Base-by-base conservation (phyloP, 2,113 vertebrate species). In the Peucedramus taeniatus region DNA sequence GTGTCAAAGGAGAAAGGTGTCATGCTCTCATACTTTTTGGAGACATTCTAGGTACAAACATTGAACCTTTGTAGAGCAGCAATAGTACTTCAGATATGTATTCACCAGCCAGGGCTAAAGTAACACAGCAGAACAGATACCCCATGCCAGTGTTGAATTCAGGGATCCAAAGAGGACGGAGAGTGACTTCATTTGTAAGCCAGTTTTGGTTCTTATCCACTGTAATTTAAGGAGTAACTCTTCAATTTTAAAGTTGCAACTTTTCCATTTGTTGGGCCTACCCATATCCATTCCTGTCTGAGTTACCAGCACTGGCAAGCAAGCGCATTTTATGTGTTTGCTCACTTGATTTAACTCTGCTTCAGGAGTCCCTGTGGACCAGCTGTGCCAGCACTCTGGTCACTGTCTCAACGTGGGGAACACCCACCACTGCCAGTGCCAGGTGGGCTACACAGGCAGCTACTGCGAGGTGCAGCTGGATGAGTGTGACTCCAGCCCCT, bases 401-500 rank as follows among this genome's bases (percentile, higher is more conserved):
- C 71, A 60, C 28, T 99, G 99, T 78, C 79, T 97, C 54, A 97
- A 98, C 11, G 97, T 97, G 26, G 98, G 98, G 11, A 98, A 98
- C 68, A 98, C 98, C 0, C 99, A 99, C 92, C 96, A 86, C 89
- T 99, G 99, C 87, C 96, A 97, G 74, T 99, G 99, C 92, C 98
- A 98, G 49, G 93, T 95, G 49, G 99, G 99, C 45, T 99, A 99
- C 97, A 98, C 95, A 0, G 99, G 99, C 91, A 99, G 99, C 92
- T 99, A 99, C 98, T 99, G 99, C 5, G 98, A 99, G 72, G 96
- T 97, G 40, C 98, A 98, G 93, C 98, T 99, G 4, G 94, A 99
- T 2, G 99, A 99, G 94, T 99, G 98, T 3, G 88, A 96, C 1
- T 98, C 98, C 69, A 98, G 97, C 85, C 98, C 98, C 18, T 99